phyloP scores from a whole-genome alignment of 2,888 invertebrate genomes.

The Nowickia ferox region DNA sequence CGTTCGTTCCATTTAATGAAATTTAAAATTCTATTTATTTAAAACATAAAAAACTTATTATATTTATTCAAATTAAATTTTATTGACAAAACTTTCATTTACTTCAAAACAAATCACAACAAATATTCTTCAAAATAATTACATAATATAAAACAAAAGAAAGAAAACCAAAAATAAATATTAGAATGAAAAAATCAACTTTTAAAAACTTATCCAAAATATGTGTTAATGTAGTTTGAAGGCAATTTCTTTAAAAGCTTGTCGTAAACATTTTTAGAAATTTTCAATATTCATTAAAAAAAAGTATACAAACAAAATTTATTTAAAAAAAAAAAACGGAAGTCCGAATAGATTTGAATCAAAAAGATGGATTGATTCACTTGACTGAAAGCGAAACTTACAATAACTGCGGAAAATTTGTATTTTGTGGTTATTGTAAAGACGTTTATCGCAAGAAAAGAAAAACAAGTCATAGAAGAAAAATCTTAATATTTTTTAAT shows the following conservation, averaged over 20 bases:
- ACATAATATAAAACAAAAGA: slow-evolving; percentile 16
- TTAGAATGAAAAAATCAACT: slow-evolving; percentile 58
- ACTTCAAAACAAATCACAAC: slow-evolving; percentile 40
- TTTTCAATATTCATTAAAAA: slow-evolving; percentile 75
- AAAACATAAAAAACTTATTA: slow-evolving; percentile 46
- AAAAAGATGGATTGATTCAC: slow-evolving; percentile 5
- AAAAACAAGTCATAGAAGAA: slow-evolving; percentile 22
- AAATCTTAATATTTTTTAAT: slow-evolving; percentile 68
- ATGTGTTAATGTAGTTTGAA: slow-evolving; percentile 77
- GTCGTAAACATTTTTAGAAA: slow-evolving; percentile 79
- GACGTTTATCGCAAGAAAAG: slow-evolving; percentile 25
- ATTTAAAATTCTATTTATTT: slow-evolving; percentile 64
- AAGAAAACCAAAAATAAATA: slow-evolving; percentile 40
- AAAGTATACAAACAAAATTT: slow-evolving; percentile 61
- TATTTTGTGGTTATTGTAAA: slow-evolving; percentile 67
- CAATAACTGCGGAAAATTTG: slow-evolving; percentile 37
- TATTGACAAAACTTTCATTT: slow-evolving; percentile 36
- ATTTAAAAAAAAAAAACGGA: slow-evolving; percentile 54
- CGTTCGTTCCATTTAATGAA: slow-evolving; percentile 47
- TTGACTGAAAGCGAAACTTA: slow-evolving; percentile 28
- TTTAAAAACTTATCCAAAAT: slow-evolving; percentile 67
- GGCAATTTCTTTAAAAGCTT: slow-evolving; percentile 80
- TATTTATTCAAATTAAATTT: slow-evolving; percentile 58
- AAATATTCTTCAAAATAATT: slow-evolving; percentile 57
- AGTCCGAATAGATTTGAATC: slow-evolving; percentile 55